phyloP scores from a whole-genome alignment of 2,797 vertebrate species.

The Psittacula echo region DNA sequence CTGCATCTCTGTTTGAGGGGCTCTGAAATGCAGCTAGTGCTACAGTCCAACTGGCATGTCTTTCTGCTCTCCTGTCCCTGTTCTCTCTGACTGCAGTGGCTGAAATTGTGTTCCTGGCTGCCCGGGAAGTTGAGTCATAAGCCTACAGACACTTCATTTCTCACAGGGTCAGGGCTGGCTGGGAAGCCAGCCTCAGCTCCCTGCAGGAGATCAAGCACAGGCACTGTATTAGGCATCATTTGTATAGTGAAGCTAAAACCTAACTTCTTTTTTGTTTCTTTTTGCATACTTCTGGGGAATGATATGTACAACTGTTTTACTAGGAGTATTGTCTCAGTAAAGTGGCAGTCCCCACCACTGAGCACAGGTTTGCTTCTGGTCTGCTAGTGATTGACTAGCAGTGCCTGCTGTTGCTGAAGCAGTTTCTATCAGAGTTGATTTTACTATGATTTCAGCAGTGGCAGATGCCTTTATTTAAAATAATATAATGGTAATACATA shows the following conservation, averaged over 20 bases:
- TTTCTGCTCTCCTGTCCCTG: background rate
- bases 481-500: background rate
- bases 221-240: background rate
- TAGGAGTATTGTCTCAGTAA: background rate
- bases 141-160: background rate
- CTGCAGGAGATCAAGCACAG: background rate
- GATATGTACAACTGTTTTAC: background rate
- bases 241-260: background rate
- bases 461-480: background rate
- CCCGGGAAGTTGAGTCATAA: background rate
- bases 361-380: background rate
- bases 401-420: background rate
- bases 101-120: background rate
- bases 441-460: background rate
- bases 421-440: background rate
- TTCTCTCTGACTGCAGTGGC: background rate
- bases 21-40: background rate
- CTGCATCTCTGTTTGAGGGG: background rate
- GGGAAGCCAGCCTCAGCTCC: background rate
- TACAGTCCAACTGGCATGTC: background rate
- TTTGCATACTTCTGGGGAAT: background rate
- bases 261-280: background rate
- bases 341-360: background rate
- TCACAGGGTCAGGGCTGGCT: background rate
- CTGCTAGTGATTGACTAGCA: background rate